Evolutionary conservation across 2,888 invertebrate species (phyloP), one percentile per base, ranked within the genome.

Genomic region (Idaea aversata): DNA sequence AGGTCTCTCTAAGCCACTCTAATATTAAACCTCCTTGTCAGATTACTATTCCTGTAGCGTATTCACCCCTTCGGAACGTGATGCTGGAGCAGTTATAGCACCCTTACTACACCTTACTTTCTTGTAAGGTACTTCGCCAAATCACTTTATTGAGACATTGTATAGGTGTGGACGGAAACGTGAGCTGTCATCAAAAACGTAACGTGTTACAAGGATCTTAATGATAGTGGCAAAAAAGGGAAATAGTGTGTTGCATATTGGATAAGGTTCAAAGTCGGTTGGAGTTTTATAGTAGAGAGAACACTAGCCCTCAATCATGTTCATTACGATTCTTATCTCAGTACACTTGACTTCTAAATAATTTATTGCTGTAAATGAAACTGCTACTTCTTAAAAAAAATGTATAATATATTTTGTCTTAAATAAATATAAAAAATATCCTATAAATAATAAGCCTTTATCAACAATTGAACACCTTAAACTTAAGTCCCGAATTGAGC

Each of bases 401-500:
- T 47, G 13, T 47, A 47, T 47, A 13, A 13, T 47, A 47, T 47
- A 47, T 47, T 47, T 3, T 47, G 13, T 47, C 58, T 16, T 59
- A 59, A 59, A 59, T 59, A 59, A 59, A 59, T 59, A 59, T 15
- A 59, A 58, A 16, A 15, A 10, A n/a, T 59, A 59, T 59, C 6
- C 15, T 59, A 59, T 59, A 59, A 59, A 16, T 59, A 59, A 16
- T 59, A 16, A 59, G 58, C 58, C 58, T 59, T 59, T 15, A 59
- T 15, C 58, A 59, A 15, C 58, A 16, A 59, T 47, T 47, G 47
- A 47, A 47, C 47, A 47, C 47, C 47, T 47, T 47, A 47, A 7
- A 47, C 47, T 47, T 47, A 47, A 47, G 47, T 47, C 47, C 47
- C 47, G 10, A 47, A 47, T 47, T 10, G 47, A 47, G 10, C 47